Evolutionary conservation across 1,140 invertebrate species (phyloP).

Genomic region (Hylaeus volcanicus): DNA sequence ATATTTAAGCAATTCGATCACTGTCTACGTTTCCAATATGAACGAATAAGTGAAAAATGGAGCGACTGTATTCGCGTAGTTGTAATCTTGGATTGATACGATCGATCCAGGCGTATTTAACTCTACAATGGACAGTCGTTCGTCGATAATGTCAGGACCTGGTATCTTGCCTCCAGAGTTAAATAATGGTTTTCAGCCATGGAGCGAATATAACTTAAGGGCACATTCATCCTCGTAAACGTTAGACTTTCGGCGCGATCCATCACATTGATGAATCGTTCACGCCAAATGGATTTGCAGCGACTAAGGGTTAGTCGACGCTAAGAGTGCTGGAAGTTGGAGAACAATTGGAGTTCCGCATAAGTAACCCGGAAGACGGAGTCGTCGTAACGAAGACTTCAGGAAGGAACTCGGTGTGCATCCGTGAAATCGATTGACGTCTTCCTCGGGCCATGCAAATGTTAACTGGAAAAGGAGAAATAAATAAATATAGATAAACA

Average conservation of each 20-base stretch:
- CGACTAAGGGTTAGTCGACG: constrained; percentile 34
- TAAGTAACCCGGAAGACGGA: constrained; percentile 28
- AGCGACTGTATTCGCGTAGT: background rate
- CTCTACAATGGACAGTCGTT: constrained; percentile 29
- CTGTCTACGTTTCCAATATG: background rate
- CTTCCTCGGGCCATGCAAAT: background rate
- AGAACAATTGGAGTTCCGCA: constrained; percentile 10
- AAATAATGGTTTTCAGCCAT: constrained; percentile 54
- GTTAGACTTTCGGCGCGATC: constrained; percentile 57
- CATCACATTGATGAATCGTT: constrained; percentile 65
- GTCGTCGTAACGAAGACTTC: constrained; percentile 29
- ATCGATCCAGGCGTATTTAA: constrained; percentile 32
- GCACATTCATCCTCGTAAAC: constrained; percentile 60
- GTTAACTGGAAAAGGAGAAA: too few relatives aligned
- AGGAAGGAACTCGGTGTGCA: constrained; percentile 14
- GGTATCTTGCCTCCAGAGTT: constrained; percentile 20
- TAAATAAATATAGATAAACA: too few relatives aligned
- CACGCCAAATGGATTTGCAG: constrained; percentile 47
- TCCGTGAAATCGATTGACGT: background rate
- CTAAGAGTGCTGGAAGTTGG: constrained; percentile 43
- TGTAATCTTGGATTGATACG: background rate
- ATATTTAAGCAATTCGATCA: background rate
- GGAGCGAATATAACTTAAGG: constrained; percentile 49
- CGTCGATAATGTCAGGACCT: constrained; percentile 28
- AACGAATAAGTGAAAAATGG: background rate